Evolutionary conservation across 2,888 invertebrate species (phyloP).

Genomic region (Tuberolachnus salignus): DNA sequence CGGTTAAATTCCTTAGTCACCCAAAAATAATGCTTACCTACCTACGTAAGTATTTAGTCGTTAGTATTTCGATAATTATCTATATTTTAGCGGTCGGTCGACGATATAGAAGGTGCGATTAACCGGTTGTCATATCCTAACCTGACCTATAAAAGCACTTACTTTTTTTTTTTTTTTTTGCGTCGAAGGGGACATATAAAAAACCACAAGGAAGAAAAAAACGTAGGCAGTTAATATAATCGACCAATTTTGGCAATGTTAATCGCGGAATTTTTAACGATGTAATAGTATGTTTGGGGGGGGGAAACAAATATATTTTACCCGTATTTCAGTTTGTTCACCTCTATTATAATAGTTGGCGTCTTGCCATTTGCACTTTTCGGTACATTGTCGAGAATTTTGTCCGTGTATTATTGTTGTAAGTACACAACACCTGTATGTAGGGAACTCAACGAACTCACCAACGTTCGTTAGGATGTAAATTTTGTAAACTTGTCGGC

Average conservation of each 20-base stretch:
- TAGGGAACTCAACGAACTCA: background rate
- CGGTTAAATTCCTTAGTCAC: too few species aligned
- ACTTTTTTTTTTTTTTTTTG: too few species aligned
- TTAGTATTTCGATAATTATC: too few species aligned
- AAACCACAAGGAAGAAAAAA: too few species aligned
- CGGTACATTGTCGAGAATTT: slow-evolving; percentile 15
- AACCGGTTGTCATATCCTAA: too few species aligned
- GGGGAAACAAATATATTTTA: background rate
- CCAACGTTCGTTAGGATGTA: background rate
- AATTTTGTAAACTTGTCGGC: background rate
- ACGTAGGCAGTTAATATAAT: too few species aligned
- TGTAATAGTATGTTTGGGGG: background rate
- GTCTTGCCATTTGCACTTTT: slow-evolving; percentile 27
- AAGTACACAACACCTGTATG: background rate
- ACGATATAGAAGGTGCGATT: too few species aligned
- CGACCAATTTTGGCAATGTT: background rate
- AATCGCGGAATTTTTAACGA: background rate
- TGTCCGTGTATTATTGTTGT: background rate
- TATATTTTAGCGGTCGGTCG: too few species aligned
- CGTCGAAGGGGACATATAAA: too few species aligned
- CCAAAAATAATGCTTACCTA: too few species aligned
- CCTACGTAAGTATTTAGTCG: too few species aligned
- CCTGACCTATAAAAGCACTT: too few species aligned
- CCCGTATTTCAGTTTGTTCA: slow-evolving; percentile 37
- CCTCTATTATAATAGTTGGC: slow-evolving; percentile 23